These are phyloP conservation scores for Halictus quadricinctus DNA, from an alignment of 2,888 invertebrate genomes.

Conservation along the genomic window DNA sequence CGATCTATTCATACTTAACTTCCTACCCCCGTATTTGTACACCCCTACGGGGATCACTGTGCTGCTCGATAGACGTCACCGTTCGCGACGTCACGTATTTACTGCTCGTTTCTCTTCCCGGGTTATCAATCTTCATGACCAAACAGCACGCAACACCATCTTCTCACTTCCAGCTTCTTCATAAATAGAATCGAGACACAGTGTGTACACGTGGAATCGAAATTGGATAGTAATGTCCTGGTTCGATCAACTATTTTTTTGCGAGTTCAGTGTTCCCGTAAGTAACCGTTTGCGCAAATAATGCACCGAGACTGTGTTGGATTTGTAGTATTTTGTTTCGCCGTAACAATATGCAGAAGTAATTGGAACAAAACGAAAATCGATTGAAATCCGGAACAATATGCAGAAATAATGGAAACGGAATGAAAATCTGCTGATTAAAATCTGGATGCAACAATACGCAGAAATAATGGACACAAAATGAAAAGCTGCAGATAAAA, in stretches of 20 bases:
- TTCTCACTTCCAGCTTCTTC: not conserved
- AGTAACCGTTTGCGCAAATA: not conserved
- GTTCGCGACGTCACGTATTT: constrained; percentile 20
- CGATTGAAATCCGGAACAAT: not conserved
- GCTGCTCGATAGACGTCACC: constrained; percentile 11
- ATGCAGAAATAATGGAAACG: not conserved
- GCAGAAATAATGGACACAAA: not conserved
- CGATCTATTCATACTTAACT: constrained; percentile 39
- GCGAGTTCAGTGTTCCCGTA: not conserved
- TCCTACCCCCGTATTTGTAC: constrained; percentile 31
- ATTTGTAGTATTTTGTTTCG: not conserved
- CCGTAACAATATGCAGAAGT: not conserved
- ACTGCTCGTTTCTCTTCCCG: constrained; percentile 3
- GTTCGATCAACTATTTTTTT: not conserved
- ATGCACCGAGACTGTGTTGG: not conserved
- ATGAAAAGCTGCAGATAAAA: not conserved
- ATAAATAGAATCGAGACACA: constrained; percentile 2
- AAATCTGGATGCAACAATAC: not conserved
- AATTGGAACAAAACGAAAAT: not conserved
- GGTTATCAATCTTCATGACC: constrained; percentile 26
- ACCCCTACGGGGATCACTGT: constrained; percentile 18
- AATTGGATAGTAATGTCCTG: not conserved
- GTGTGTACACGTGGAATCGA: not conserved
- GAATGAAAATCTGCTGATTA: not conserved
- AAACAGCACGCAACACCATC: not conserved